Conservation (phyloP, 2,797 vertebrate genomes). For the Spheniscus humboldti region DNA sequence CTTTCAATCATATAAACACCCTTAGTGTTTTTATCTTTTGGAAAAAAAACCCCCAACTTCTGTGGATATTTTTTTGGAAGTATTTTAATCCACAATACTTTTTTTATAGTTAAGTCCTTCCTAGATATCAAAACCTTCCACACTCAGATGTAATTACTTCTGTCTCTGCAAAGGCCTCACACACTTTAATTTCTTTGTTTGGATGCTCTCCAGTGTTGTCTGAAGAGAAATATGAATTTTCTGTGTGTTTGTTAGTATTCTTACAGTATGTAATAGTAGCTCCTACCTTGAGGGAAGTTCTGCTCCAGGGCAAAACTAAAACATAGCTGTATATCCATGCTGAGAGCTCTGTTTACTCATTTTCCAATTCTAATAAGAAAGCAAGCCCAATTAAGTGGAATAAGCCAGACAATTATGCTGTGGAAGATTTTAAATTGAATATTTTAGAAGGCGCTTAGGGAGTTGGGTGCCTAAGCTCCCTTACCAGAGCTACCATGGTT, state of each 20-base stretch:
- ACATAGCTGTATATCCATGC: background rate
- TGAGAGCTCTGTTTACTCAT: background rate
- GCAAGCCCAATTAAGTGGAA: background rate
- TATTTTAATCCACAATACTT: background rate
- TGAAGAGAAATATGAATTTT: background rate
- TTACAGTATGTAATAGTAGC: background rate
- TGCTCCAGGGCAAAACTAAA: background rate
- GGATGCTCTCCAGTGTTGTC: background rate
- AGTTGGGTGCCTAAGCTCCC: background rate
- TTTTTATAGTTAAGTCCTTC: background rate
- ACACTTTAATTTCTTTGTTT: background rate
- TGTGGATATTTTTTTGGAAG: background rate
- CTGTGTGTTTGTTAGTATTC: background rate
- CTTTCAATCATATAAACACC: background rate
- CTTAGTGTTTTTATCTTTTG: background rate
- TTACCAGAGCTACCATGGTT: background rate
- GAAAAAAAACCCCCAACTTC: background rate
- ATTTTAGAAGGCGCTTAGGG: background rate
- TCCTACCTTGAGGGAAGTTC: background rate
- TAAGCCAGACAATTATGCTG: background rate
- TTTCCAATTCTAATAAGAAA: conserved; percentile 15
- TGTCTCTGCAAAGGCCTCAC: background rate
- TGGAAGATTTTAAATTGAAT: background rate
- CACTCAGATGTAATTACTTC: background rate
- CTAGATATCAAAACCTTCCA: background rate